A percentile compares a stretch with the other conserved stretches of the same genome.
Evolutionary conservation across 1,140 invertebrate species (phyloP).

Genomic region (Habropoda laboriosa): DNA sequence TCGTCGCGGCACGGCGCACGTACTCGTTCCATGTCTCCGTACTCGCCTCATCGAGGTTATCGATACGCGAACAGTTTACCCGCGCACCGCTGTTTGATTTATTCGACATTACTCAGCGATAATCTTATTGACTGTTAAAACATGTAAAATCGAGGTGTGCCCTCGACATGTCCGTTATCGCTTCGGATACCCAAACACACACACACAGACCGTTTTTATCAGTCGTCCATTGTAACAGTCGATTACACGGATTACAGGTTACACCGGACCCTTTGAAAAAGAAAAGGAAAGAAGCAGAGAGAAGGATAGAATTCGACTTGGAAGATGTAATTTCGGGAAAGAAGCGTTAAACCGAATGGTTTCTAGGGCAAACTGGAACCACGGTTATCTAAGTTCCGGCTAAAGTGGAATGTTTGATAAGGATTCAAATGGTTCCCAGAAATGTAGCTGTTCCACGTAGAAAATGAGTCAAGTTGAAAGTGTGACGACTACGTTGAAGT

Average conservation of each 20-base stretch:
- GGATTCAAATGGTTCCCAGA: constrained; percentile 4
- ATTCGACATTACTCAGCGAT: constrained; percentile 73
- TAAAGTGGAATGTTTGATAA: constrained; percentile 29
- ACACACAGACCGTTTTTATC: constrained; percentile 60
- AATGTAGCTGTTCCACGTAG: background rate
- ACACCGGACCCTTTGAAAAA: background rate
- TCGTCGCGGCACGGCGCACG: background rate
- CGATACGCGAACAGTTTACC: constrained; percentile 59
- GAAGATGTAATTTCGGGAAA: background rate
- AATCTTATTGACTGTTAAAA: constrained; percentile 75
- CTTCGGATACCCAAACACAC: constrained; percentile 40
- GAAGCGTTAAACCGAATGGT: background rate
- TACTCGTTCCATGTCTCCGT: constrained; percentile 44
- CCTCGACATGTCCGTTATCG: constrained; percentile 66
- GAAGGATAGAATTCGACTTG: background rate
- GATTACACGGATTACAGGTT: constrained; percentile 10
- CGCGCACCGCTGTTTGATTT: constrained; percentile 66
- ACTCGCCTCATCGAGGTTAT: constrained; percentile 61
- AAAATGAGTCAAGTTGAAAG: too few relatives aligned
- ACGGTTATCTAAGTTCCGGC: background rate
- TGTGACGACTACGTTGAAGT: background rate
- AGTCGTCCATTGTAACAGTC: constrained; percentile 37
- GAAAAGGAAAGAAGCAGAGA: too few relatives aligned
- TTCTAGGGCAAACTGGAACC: background rate
- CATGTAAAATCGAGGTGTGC: constrained; percentile 74